These are phyloP conservation scores for Rhopilema esculentum DNA, from an alignment of 30 jellyfish, hydroid and myxozoan species.

Conservation along the genomic window DNA sequence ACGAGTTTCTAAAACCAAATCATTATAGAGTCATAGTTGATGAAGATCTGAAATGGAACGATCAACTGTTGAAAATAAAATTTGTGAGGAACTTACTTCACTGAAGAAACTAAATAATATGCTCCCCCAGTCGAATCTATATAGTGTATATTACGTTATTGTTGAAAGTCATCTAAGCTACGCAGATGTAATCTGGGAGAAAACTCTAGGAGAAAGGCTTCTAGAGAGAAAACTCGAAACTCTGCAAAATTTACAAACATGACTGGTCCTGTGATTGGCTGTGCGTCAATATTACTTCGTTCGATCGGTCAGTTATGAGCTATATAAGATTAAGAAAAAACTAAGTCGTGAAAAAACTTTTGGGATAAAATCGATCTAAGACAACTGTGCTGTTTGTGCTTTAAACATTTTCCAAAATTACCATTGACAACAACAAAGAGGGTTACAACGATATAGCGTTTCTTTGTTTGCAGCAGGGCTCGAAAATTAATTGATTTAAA, in stretches of 20 bases:
- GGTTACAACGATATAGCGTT: too few species aligned
- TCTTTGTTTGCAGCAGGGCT: too few species aligned
- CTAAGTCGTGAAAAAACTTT: too few species aligned
- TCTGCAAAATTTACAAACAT: not conserved
- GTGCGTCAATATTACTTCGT: not conserved
- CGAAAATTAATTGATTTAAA: too few species aligned
- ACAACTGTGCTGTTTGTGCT: too few species aligned
- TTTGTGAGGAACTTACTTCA: not conserved
- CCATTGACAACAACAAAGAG: too few species aligned
- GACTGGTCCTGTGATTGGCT: not conserved
- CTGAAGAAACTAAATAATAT: too few species aligned
- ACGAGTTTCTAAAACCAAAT: conserved; percentile 1
- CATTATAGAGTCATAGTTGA: not conserved
- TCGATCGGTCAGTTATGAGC: not conserved
- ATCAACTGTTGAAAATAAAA: not conserved
- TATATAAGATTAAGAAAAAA: too few species aligned
- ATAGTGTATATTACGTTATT: not conserved
- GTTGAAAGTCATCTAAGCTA: too few species aligned
- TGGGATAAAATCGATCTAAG: too few species aligned
- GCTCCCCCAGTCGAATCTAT: not conserved
- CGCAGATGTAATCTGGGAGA: conserved; percentile 4
- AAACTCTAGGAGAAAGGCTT: not conserved
- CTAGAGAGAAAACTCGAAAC: not conserved
- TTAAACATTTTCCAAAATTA: too few species aligned
- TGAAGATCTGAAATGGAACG: not conserved